Percentiles rank a stretch among this genome's conserved stretches.
These are phyloP conservation scores for Urocynchramus pylzowi DNA, from an alignment of 2,113 vertebrate genomes.

Conservation along the genomic window DNA sequence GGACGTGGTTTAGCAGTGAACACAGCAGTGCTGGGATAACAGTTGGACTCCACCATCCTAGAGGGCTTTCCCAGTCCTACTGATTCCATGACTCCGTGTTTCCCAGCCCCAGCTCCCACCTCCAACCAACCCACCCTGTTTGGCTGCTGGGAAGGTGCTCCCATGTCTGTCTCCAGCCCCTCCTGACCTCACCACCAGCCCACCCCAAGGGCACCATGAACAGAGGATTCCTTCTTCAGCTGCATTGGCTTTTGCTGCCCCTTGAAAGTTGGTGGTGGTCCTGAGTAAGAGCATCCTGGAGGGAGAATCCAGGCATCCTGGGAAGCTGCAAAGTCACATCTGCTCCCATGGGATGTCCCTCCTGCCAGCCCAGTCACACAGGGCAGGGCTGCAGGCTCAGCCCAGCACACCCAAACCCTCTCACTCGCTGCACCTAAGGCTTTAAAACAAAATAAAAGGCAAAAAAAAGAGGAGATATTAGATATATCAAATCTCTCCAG, in stretches of 20 bases:
- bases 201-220: fast-evolving
- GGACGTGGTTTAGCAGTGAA: fast-evolving
- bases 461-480: not conserved
- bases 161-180: not conserved
- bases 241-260: not conserved
- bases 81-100: fast-evolving
- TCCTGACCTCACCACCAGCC: not conserved
- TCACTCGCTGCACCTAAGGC: not conserved
- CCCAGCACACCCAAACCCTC: not conserved
- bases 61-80: not conserved
- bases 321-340: not conserved
- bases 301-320: not conserved
- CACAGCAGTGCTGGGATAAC: not conserved
- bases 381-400: not conserved
- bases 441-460: not conserved
- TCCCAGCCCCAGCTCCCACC: not conserved
- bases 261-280: not conserved
- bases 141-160: not conserved
- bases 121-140: not conserved
- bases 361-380: not conserved
- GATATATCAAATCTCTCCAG: not conserved
- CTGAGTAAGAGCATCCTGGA: not conserved
- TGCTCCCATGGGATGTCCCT: not conserved
- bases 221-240: not conserved
- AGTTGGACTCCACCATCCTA: too few species aligned